phyloP scores from a whole-genome alignment of 2,113 vertebrate species.

The Limnothrissa miodon region DNA sequence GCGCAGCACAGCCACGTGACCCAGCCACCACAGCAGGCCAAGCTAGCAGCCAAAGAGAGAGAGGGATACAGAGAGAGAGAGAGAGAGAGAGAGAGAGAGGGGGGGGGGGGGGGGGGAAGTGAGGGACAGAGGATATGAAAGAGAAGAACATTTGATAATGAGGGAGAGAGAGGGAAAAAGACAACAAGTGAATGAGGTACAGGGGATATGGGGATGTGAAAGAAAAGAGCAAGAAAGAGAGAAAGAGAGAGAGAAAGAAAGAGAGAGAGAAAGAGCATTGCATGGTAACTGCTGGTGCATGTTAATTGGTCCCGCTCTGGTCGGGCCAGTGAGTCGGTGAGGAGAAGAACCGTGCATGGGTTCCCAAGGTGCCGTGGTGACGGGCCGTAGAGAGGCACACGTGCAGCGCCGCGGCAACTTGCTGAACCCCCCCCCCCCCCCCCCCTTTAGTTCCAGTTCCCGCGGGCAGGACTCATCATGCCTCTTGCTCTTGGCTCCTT shows the following conservation, averaged over 20 bases:
- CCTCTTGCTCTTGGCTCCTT: not conserved
- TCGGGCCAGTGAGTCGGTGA: not conserved
- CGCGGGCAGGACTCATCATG: not conserved
- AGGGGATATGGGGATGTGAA: not conserved
- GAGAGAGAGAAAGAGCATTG: not conserved
- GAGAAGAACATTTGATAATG: not conserved
- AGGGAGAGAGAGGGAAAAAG: not conserved
- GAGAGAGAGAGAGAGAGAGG: not conserved
- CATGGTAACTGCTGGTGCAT: not conserved
- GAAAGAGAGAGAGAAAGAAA: not conserved
- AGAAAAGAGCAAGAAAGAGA: not conserved
- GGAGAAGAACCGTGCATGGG: not conserved
- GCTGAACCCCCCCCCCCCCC: too few relatives aligned
- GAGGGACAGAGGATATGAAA: not conserved
- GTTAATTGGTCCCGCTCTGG: constrained; percentile 20
- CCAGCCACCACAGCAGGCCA: constrained; percentile 8
- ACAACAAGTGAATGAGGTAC: not conserved
- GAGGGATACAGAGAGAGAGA: not conserved
- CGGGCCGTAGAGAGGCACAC: not conserved
- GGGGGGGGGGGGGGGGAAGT: not conserved
- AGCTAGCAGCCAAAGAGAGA: not conserved
- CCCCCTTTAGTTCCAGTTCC: too few relatives aligned
- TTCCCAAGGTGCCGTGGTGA: too few relatives aligned
- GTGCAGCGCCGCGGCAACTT: not conserved
- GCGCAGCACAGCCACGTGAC: constrained; percentile 28